These are phyloP conservation scores for Erithacus rubecula DNA, from an alignment of 2,797 vertebrate species.

Conservation along the genomic window DNA sequence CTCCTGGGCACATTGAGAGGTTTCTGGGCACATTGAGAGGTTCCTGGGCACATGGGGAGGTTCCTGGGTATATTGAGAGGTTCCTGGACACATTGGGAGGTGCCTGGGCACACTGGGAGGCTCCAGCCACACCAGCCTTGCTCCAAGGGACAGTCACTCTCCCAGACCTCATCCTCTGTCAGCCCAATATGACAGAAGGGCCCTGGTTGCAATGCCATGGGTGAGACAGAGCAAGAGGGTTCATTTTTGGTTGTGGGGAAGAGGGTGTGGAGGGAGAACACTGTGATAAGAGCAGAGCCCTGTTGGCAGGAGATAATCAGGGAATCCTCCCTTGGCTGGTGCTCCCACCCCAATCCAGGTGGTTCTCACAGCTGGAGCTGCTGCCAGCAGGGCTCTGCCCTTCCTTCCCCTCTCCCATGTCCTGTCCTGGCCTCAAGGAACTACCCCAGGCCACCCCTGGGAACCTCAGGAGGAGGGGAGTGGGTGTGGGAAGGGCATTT, in stretches of 20 bases:
- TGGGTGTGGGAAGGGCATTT: not conserved
- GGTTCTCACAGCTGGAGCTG: not conserved
- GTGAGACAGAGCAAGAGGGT: not conserved
- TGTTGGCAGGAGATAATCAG: not conserved
- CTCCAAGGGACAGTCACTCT: fast-evolving
- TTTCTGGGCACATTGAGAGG: too few species aligned
- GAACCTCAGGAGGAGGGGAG: fast-evolving
- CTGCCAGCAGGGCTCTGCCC: not conserved
- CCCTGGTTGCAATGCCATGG: not conserved
- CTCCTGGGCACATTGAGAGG: too few species aligned
- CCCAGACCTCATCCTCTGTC: not conserved
- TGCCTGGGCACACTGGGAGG: too few species aligned
- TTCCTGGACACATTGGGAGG: too few species aligned
- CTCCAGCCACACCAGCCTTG: not conserved
- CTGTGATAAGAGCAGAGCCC: not conserved
- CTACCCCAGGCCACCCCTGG: fast-evolving
- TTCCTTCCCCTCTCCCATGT: not conserved
- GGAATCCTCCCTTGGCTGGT: not conserved
- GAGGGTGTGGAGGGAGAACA: not conserved
- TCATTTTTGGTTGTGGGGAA: not conserved
- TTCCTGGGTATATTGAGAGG: too few species aligned
- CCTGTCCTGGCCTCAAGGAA: not conserved
- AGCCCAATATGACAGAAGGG: not conserved
- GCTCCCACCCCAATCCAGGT: not conserved
- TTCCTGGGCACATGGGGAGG: too few species aligned